Base-by-base conservation (phyloP, 2,113 vertebrate species). In the Choloepus hoffmanni region DNA sequence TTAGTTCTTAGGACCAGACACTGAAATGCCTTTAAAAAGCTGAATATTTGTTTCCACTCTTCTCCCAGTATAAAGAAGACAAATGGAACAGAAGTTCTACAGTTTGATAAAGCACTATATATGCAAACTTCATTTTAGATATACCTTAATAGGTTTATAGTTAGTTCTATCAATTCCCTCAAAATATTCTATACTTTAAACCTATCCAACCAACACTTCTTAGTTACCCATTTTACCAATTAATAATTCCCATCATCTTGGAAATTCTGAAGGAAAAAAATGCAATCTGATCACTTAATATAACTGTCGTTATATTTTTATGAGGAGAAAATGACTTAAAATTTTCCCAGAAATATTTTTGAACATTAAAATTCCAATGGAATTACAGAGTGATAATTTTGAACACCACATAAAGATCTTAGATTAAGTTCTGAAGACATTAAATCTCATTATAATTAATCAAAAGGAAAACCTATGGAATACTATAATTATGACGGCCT, bases 181-280 rank as follows among this genome's bases (percentile, higher is more conserved):
- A 74, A 96, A 94, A 78, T 68, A 91, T 28, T 94, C 26, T 45
- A 84, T 7, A 73, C 15, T 55, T 94, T 83, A 84, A 89, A 58
- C 4, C 10, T 14, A 68, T 9, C 16, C 48, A 81, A 4, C 21
- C 4, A 63, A 85, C 85, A 81, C 28, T 74, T 72, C 43, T 53
- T 63, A 26, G 36, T 48, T 58, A 88, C 19, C 19, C 48, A 45
- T 55, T 85, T 89, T 68, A 91, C 24, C 33, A 90, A 85, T 58
- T 77, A 85, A 77, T 53, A 55, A 89, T 67, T 89, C 88, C 65
- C 18, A 94, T 26, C 24, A 62, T 36, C 13, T 55, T 77, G 53
- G 85, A 92, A 82, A 88, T 82, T 48, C 26, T 77, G 28, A 30
- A 67, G n/a, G n/a, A 76, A 89, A 26, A 92, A 65, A 76, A 21